Evolutionary conservation across 2,113 vertebrate genomes (phyloP).

Genomic region (Onychostoma macrolepis): DNA sequence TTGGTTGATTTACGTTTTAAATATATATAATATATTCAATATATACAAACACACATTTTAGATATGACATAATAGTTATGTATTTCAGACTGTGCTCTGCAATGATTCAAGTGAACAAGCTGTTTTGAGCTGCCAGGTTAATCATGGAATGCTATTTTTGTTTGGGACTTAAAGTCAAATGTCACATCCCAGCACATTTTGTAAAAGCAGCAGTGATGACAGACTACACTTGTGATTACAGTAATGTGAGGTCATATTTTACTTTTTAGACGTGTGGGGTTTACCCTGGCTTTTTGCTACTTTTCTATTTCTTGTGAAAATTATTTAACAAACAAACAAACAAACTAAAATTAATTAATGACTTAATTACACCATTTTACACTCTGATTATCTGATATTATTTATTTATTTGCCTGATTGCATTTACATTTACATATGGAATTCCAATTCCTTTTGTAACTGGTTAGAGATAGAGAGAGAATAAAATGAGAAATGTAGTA

Average conservation of each 20-base stretch:
- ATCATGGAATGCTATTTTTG: conserved; percentile 1
- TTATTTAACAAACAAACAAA: no score
- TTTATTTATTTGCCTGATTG: no score
- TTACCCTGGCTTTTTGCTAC: not conserved
- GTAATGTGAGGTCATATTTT: not conserved
- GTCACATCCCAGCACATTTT: not conserved
- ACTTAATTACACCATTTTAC: no score
- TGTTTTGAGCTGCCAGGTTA: conserved; percentile 27
- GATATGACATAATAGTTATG: conserved; percentile 1
- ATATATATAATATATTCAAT: no score
- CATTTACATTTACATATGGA: not conserved
- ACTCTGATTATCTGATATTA: no score
- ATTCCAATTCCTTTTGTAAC: not conserved
- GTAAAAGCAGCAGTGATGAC: not conserved
- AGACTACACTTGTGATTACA: conserved; percentile 9
- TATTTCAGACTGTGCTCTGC: not conserved
- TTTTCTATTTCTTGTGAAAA: not conserved
- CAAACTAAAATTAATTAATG: no score
- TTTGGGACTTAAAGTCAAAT: conserved; percentile 35
- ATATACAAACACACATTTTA: not conserved
- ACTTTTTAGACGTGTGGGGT: not conserved
- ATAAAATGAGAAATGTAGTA: no score
- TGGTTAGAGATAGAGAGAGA: no score
- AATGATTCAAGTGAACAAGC: conserved; percentile 1
- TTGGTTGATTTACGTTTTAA: not conserved